Evolutionary conservation across 2,113 vertebrate genomes (phyloP), one percentile per base, ranked within the genome.

Genomic region (Pelvicachromis taeniatus): DNA sequence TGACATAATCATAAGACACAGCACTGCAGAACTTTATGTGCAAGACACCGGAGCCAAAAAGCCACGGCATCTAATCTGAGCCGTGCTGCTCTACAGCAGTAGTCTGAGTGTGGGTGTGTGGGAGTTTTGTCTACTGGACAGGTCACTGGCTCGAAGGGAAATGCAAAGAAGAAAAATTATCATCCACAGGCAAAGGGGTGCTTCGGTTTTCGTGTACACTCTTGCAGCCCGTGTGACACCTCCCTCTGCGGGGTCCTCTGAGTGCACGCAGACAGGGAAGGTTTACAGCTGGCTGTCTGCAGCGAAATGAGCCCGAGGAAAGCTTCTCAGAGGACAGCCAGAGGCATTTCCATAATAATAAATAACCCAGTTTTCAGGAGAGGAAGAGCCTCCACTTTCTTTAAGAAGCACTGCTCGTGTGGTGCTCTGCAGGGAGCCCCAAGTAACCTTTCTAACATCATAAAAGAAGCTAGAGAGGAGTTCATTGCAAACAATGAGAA

Each of bases 321-420:
- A 81, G 87, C 83, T 68, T 81, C 84, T 81, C 70, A 42, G 8
- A 83, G 31, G 80, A 80, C 38, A 81, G 84, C 90, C 90, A 81
- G 85, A 86, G 90, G 93, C 86, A 92, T 88, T 92, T 92, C 88
- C 81, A 92, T 79, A 88, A 93, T 91, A 93, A 94, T 92, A 93
- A 92, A 95, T 89, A 87, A 88, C 86, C 58, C 87, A 81, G 48
- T 75, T 84, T 87, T 77, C 7, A 31, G 55, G n/a, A 40, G 33
- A 31, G 54, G 70, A 48, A 68, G 9, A 53, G 54, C 40, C 52
- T 81, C 50, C 13, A 80, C 48, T 70, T 85, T 90, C 75, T 88
- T 83, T 1, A 23, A 78, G 58, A 26, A 79, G 26, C 73, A 12
- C 1, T 23, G 42, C 42, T 40, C 0, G 9, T 33, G 45, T 55